phyloP scores from a whole-genome alignment of 2,888 invertebrate genomes.

The Dryococelus australis region DNA sequence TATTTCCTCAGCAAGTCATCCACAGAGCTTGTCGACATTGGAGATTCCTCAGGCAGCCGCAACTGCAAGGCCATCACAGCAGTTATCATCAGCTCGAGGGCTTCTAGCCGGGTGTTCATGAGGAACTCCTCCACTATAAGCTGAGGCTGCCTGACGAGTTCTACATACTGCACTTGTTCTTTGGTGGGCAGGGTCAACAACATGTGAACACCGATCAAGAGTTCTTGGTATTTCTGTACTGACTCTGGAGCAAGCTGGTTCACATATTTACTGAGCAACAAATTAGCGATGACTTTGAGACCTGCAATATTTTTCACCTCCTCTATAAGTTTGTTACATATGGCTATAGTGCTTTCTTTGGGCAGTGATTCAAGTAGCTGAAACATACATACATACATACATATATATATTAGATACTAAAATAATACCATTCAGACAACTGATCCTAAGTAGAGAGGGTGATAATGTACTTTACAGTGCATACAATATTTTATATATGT shows the following conservation, averaged over 20 bases:
- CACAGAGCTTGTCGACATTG: conserved; percentile 51
- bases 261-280: conserved; percentile 58
- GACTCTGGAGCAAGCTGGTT: conserved; percentile 54
- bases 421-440: too few relatives aligned
- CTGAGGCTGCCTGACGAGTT: conserved; percentile 71
- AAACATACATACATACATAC: conserved; percentile 49
- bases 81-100: conserved; percentile 68
- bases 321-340: conserved; percentile 70
- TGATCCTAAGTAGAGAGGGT: too few relatives aligned
- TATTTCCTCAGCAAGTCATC: conserved; percentile 65
- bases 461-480: too few relatives aligned
- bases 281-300: conserved; percentile 70
- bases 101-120: conserved; percentile 84
- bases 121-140: conserved; percentile 84
- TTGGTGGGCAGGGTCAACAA: conserved; percentile 66
- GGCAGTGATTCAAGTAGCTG: conserved; percentile 69
- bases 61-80: conserved; percentile 59
- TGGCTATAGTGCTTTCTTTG: conserved; percentile 64
- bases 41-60: conserved; percentile 44
- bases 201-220: conserved; percentile 73
- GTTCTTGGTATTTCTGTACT: conserved; percentile 64
- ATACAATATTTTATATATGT: too few relatives aligned
- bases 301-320: conserved; percentile 69
- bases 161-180: conserved; percentile 68
- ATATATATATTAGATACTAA: too few relatives aligned